Conservation (phyloP, 2,888 invertebrate species). For the Tiliacea citrago region DNA sequence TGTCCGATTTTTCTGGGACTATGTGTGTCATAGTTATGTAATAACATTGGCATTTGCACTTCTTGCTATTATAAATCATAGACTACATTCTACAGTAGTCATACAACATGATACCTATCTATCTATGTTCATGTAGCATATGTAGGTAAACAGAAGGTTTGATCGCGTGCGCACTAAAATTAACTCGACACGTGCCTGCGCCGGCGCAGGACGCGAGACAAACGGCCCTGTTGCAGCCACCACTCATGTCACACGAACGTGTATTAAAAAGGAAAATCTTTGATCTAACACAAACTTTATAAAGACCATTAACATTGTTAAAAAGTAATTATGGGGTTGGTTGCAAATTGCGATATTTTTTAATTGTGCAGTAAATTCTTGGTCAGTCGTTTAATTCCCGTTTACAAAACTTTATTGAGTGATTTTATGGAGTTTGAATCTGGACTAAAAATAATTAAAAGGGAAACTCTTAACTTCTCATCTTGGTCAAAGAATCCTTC, state of each 20-base stretch:
- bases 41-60: not conserved
- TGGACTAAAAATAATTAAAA: not conserved
- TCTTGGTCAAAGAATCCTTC: not conserved
- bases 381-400: not conserved
- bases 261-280: slow-evolving; percentile 42
- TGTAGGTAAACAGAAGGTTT: slow-evolving; percentile 42
- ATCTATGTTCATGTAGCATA: slow-evolving; percentile 5
- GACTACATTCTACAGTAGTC: not conserved
- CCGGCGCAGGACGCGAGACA: slow-evolving; percentile 46
- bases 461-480: not conserved
- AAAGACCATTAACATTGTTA: slow-evolving; percentile 8
- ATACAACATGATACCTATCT: not conserved
- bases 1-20: not conserved
- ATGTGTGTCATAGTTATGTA: not conserved
- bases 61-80: not conserved
- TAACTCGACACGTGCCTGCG: slow-evolving; percentile 50
- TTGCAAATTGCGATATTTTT: not conserved
- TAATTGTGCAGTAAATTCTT: slow-evolving; percentile 15
- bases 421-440: not conserved
- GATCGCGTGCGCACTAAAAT: slow-evolving; percentile 60
- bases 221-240: slow-evolving; percentile 42
- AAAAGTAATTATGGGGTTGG: slow-evolving; percentile 4
- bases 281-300: slow-evolving; percentile 17
- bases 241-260: slow-evolving; percentile 40
- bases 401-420: not conserved